Conservation (phyloP, 2,113 vertebrate genomes). For the Stegastes partitus region DNA sequence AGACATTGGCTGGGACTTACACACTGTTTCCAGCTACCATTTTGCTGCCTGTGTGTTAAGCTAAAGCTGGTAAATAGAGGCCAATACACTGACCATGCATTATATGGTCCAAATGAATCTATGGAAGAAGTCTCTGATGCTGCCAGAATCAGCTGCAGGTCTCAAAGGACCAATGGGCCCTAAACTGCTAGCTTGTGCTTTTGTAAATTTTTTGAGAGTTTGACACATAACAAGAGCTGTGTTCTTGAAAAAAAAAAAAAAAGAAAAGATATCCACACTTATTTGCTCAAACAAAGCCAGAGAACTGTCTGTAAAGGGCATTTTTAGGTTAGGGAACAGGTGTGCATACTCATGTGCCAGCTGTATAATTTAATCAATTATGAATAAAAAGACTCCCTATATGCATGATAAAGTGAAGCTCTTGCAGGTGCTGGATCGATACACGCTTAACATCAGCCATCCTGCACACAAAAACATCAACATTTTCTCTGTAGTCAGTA, state of each 20-base stretch:
- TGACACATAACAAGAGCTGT: conserved; percentile 25
- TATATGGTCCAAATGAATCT: conserved; percentile 46
- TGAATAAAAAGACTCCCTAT: conserved; percentile 46
- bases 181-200: conserved; percentile 20
- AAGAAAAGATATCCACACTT: neutral
- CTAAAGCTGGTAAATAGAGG: conserved; percentile 37
- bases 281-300: neutral
- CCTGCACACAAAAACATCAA: conserved; percentile 8
- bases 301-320: conserved; percentile 2
- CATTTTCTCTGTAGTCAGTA: neutral
- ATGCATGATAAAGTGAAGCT: conserved; percentile 26
- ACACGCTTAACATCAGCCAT: neutral
- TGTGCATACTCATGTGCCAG: conserved; percentile 35
- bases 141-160: conserved; percentile 62
- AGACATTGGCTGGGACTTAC: conserved; percentile 13
- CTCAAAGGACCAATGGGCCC: conserved; percentile 36
- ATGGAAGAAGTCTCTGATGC: conserved; percentile 15
- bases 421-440: conserved; percentile 1
- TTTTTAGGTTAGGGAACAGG: conserved; percentile 51
- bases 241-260: conserved; percentile 29
- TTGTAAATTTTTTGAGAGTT: conserved; percentile 22
- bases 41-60: conserved; percentile 2
- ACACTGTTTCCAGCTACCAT: conserved; percentile 10
- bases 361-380: conserved; percentile 53
- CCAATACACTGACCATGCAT: conserved; percentile 41